phyloP scores from a whole-genome alignment of 2,113 vertebrate species.

The Calcarius ornatus region DNA sequence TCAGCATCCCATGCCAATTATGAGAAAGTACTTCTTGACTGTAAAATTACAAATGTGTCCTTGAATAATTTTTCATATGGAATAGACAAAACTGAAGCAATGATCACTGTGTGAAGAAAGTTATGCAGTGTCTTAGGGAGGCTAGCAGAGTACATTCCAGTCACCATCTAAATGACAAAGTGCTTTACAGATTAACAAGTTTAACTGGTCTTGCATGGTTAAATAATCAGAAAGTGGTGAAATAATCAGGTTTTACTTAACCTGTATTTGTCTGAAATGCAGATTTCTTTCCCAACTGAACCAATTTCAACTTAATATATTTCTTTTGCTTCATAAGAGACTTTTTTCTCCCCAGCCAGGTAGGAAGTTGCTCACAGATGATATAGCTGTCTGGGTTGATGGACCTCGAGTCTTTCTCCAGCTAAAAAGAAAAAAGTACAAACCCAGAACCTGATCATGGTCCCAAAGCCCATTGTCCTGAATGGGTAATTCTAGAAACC shows the following conservation, averaged over 20 bases:
- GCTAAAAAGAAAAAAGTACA: not conserved
- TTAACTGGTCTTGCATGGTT: not conserved
- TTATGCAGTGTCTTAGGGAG: constrained; percentile 19
- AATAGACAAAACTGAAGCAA: not conserved
- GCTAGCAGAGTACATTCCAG: constrained; percentile 51
- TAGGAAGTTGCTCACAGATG: not conserved
- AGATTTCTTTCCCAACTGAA: not conserved
- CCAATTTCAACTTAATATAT: not conserved
- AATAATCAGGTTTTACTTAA: not conserved
- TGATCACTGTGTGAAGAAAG: not conserved
- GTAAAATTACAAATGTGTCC: not conserved
- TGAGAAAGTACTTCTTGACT: constrained; percentile 30
- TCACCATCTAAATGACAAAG: constrained; percentile 48
- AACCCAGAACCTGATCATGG: not conserved
- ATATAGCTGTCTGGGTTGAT: not conserved
- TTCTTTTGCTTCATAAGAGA: not conserved
- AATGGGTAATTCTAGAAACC: not conserved
- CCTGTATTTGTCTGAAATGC: not conserved
- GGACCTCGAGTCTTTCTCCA: not conserved
- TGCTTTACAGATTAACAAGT: constrained; percentile 37
- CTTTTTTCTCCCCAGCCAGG: not conserved
- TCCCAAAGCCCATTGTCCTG: not conserved
- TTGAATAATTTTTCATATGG: not conserved
- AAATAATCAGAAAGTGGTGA: not conserved
- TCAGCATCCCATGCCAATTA: constrained; percentile 35